Base-by-base conservation (phyloP, 1,140 invertebrate genomes). In the Hestina assimilis region DNA sequence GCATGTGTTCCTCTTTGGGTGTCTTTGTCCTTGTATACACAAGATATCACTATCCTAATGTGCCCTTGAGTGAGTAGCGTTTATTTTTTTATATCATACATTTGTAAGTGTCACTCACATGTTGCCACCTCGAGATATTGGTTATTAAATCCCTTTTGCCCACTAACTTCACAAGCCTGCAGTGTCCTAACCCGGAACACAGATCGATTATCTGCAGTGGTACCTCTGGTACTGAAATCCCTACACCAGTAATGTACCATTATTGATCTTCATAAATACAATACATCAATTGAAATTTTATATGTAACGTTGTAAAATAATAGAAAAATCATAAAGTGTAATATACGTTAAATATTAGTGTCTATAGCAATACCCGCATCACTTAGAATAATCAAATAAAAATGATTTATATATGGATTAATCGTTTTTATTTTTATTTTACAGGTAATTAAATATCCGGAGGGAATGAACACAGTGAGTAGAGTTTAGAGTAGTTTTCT, bases 291-390 rank as follows among this genome's bases (percentile, higher is more conserved):
- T 55, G 51, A 57, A 31, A 50, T 58, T 65, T 62, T 59, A n/a
- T n/a, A 65, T 62, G 50, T 66, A 5, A 53, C 47, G 46, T 66
- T 58, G 56, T 79, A 77, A 80, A 79, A 72, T 74, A 66, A 77
- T 75, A 72, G 46, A 62, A 63, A 52, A 57, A 59, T 56, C 68
- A 63, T 83, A 75, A 83, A 82, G 15, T 57, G 40, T 69, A 66
- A 72, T 72, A 66, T 72, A 65, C 59, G 57, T 63, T 66, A 57
- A 71, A 53, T 67, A 63, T 63, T 69, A 59, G 73, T 76, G n/a
- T 78, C 79, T 72, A 79, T 58, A 58, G 58, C 53, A 21, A 59
- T 23, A 46, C 79, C 82, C 82, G 79, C 76, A 83, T 83, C 61
- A 38, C 33, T 33, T 1, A 28, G 8, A 14, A 33, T 33, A 19